Conservation (phyloP, 2,797 vertebrate species). For the Microctenopoma lineatum region DNA sequence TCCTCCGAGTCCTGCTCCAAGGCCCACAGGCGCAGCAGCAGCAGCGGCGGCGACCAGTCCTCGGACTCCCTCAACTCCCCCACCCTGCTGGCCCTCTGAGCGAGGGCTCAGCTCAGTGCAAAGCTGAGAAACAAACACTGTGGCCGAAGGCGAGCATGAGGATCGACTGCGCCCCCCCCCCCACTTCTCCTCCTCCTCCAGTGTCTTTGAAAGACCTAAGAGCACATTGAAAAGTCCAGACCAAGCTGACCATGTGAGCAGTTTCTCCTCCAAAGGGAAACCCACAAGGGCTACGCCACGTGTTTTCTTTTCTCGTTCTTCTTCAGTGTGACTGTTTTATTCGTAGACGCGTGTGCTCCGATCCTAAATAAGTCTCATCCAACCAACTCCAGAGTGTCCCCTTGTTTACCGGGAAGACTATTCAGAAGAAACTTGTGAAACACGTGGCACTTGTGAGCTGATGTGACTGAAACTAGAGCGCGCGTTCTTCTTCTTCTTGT, state of each 20-base stretch:
- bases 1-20: conserved; percentile 99
- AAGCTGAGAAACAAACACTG: conserved; percentile 64
- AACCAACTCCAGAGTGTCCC: conserved; percentile 73
- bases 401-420: conserved; percentile 67
- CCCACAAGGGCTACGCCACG: conserved; percentile 82
- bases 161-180: conserved; percentile 27
- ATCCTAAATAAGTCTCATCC: conserved; percentile 52
- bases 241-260: conserved; percentile 74
- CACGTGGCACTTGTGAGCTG: conserved; percentile 32
- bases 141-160: conserved; percentile 54
- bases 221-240: conserved; percentile 70
- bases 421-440: conserved; percentile 37
- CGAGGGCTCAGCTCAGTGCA: not conserved
- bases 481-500: conserved; percentile 55
- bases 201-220: conserved; percentile 64
- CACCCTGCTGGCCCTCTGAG: conserved; percentile 96
- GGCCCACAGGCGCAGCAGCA: conserved; percentile 98
- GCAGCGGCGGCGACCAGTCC: conserved; percentile 98
- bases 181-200: conserved; percentile 13
- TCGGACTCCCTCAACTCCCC: conserved; percentile 99
- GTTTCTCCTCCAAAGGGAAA: conserved; percentile 66
- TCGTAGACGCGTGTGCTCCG: conserved; percentile 59
- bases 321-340: conserved; percentile 60
- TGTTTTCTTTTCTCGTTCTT: conserved; percentile 65
- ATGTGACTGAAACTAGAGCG: conserved; percentile 44